Evolutionary conservation across 30 jellyfish, hydroid and myxozoan genomes (phyloP).

Genomic region (Cassiopea andromeda): DNA sequence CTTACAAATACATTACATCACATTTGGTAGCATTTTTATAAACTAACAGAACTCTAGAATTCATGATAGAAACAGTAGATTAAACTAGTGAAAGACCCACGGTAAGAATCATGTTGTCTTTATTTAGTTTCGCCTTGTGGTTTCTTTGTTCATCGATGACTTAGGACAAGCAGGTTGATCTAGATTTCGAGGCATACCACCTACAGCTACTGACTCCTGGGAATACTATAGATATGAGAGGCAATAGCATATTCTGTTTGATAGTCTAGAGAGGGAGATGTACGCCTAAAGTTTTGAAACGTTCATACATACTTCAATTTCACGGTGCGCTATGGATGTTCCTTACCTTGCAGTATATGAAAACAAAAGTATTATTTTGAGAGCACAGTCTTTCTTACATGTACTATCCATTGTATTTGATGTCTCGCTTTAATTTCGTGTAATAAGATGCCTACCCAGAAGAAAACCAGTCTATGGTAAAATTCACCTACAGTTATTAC

Average conservation of each 20-base stretch:
- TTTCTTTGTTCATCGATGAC: not conserved
- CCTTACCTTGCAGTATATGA: no score
- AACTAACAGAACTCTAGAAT: not conserved
- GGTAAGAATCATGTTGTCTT: conserved; percentile 14
- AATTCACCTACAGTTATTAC: no score
- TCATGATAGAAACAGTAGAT: not conserved
- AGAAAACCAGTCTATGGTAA: no score
- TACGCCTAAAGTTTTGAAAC: no score
- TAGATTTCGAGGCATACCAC: not conserved
- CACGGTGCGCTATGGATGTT: no score
- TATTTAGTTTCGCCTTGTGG: not conserved
- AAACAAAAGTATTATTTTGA: no score
- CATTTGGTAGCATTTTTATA: not conserved
- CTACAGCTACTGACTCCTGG: not conserved
- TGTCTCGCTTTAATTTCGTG: no score
- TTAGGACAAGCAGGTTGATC: not conserved
- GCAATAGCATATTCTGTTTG: not conserved
- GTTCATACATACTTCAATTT: no score
- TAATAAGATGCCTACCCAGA: no score
- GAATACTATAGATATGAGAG: not conserved
- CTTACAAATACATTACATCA: conserved; percentile 62
- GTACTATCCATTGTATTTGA: no score
- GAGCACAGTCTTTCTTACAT: no score
- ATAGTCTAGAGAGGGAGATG: no score
- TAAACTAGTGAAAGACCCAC: conserved; percentile 13